Conservation (phyloP, 2,888 invertebrate genomes). For the Meiosimyza decipiens region DNA sequence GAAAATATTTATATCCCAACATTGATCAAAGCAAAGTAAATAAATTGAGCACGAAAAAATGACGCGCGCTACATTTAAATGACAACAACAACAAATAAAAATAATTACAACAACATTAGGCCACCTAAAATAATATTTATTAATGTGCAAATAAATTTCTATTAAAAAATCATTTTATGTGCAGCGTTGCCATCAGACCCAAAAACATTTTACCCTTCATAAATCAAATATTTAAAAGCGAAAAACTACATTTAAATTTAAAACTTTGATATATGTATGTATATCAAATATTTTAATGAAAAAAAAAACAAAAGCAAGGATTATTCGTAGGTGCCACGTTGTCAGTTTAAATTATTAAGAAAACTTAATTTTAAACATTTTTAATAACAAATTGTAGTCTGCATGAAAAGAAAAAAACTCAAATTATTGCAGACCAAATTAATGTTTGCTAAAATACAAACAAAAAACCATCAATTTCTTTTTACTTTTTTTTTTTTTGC, state of each 20-base stretch:
- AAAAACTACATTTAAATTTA: background rate
- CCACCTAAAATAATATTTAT: conserved; percentile 44
- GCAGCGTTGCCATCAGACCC: background rate
- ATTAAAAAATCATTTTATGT: background rate
- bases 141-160: no score
- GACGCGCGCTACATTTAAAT: conserved; percentile 48
- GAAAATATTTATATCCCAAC: no score
- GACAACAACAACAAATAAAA: conserved; percentile 34
- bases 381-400: background rate
- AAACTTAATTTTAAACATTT: background rate
- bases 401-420: background rate
- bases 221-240: background rate
- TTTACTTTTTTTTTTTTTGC: no score
- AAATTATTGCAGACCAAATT: background rate
- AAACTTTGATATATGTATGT: no score
- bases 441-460: conserved; percentile 5
- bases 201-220: background rate
- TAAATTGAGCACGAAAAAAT: conserved; percentile 27
- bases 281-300: no score
- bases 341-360: background rate
- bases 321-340: conserved; percentile 1
- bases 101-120: conserved; percentile 54
- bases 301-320: background rate
- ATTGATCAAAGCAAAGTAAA: conserved; percentile 17
- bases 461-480: conserved; percentile 2